phyloP scores from a whole-genome alignment of 1,140 invertebrate species.

The Galleria mellonella region DNA sequence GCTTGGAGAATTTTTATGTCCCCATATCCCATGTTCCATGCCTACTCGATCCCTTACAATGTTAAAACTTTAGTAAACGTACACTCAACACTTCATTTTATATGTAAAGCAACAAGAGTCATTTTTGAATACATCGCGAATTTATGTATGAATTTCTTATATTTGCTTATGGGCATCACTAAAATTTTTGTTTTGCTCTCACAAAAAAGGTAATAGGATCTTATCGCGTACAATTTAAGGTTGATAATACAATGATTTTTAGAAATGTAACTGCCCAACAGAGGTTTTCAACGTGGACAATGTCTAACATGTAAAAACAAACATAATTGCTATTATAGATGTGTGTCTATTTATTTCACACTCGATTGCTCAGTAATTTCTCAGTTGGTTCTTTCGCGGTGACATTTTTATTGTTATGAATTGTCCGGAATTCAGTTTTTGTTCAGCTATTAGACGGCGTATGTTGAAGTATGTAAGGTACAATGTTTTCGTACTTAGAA shows the following conservation, averaged over 20 bases:
- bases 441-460: conserved; percentile 15
- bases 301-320: conserved; percentile 60
- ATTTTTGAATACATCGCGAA: too few species aligned
- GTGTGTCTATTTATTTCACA: conserved; percentile 63
- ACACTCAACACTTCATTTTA: too few species aligned
- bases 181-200: too few species aligned
- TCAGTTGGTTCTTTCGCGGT: conserved; percentile 28
- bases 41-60: too few species aligned
- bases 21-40: conserved; percentile 49
- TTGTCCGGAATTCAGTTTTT: conserved; percentile 37
- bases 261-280: too few species aligned
- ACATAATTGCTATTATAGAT: conserved; percentile 59
- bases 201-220: too few species aligned
- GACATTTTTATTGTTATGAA: conserved; percentile 65
- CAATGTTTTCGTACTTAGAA: too few species aligned
- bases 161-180: too few species aligned
- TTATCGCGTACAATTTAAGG: conserved; percentile 10
- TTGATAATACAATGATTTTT: not conserved
- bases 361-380: conserved; percentile 47
- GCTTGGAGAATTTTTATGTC: conserved; percentile 68
- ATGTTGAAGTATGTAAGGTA: too few species aligned
- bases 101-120: too few species aligned
- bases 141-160: too few species aligned
- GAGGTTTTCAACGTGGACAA: conserved; percentile 31
- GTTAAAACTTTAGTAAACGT: too few species aligned